Evolutionary conservation across 2,797 vertebrate genomes (phyloP), one percentile per base, ranked within the genome.

Genomic region (Hozukius guyotensis): DNA sequence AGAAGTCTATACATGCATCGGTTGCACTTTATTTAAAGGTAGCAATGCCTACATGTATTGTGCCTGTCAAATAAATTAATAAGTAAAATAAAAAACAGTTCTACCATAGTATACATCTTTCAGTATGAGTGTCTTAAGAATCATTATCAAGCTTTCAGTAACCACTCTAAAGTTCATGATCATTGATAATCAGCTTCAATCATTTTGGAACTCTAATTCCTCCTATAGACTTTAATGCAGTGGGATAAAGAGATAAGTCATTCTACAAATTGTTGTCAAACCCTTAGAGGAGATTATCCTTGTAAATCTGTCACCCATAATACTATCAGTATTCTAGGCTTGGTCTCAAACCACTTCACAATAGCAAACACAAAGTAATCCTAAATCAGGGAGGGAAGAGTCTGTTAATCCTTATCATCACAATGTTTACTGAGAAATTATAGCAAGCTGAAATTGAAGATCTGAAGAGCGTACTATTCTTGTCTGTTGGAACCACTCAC

Each of bases 231-330:
- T 82, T 85, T 62, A 75, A 83, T 75, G 65, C 73, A 80, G 42
- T 6, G 49, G 80, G 85, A 92, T 91, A 72, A 88, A 85, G 55
- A 86, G 85, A 93, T 88, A 88, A 87, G 59, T 81, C 64, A 71
- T 49, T 83, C 77, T 78, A 73, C 74, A 87, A 93, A 92, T 87
- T 87, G 83, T 81, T 86, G 83, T 86, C 90, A 92, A 91, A 81
- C 80, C 80, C 84, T 74, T 83, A 77, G 73, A 80, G 75, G 67
- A 90, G 91, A 94, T 94, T 90, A 92, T 90, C 77, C 78, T 38
- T 82, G 80, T 85, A 90, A 93, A 94, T 91, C 89, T 92, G 83
- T 85, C 76, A 81, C 55, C 84, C 82, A 36, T 85, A 84, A 88
- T 88, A 60, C 82, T 74, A 74, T 88, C 76, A 80, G 73, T 69